Evolutionary conservation across 2,797 vertebrate genomes (phyloP), one percentile per base, ranked within the genome.

Genomic region (Rhinella marina): DNA sequence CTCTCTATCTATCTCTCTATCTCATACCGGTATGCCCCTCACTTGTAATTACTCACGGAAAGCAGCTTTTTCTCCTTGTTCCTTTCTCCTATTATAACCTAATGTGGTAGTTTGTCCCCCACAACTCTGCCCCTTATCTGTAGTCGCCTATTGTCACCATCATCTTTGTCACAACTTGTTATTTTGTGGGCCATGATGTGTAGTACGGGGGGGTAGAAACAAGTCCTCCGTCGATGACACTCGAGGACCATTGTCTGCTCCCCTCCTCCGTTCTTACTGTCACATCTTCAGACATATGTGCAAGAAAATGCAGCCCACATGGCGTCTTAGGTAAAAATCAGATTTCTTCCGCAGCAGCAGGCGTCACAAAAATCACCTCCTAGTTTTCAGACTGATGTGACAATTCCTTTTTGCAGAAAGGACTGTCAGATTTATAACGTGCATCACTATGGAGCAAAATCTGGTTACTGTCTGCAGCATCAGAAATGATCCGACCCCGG

Each of bases 381-480:
- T 77, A 25, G 75, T n/a, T 77, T 25, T 25, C 75, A 52, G 75
- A 54, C 50, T 14, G 48, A 77, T 77, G 7, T 77, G 75, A 77
- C 75, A 77, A 54, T 77, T 1, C 23, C 75, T 54, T 77, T 25
- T 77, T 52, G 75, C 54, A 77, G 75, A 52, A 77, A 54, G 75
- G 75, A 77, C 75, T 77, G 75, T 77, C 50, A 77, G 11, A 25
- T 54, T 77, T 77, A 7, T 77, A 52, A 52, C 54, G 50, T 27
- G 75, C 41, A 50, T 75, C 48, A 75, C 41, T 52, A 75, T 14
- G n/a, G 41, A 75, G 48, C n/a, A 77, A 52, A 16, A 77, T 77
- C 75, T n/a, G 75, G 75, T 77, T 52, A 77, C 50, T 77, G 75
- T 77, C 75, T 77, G 72, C 21, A 11, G 32, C 70, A 73, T 73